A percentile compares a stretch with the other conserved stretches of the same genome.
phyloP scores from a whole-genome alignment of 2,888 invertebrate species.

The Parthenolecanium corni region DNA sequence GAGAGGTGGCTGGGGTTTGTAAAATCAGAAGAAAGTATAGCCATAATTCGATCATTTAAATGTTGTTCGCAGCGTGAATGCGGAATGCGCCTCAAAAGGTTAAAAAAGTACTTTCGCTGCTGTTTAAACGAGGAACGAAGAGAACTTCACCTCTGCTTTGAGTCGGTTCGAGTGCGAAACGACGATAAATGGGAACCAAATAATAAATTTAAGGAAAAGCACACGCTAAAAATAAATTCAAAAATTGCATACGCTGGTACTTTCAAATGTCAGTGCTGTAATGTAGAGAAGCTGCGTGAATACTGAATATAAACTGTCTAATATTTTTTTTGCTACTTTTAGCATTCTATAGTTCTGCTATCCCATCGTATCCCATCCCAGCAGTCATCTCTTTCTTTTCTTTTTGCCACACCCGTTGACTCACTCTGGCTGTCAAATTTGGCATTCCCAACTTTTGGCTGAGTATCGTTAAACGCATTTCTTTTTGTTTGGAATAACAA shows the following conservation, averaged over 20 bases:
- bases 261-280: neutral
- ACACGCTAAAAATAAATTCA: neutral
- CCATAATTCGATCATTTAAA: neutral
- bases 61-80: neutral
- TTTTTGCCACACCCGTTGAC: too few relatives aligned
- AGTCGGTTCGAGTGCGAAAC: too few relatives aligned
- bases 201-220: too few relatives aligned
- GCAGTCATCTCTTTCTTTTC: too few relatives aligned
- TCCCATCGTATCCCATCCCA: too few relatives aligned
- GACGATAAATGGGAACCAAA: too few relatives aligned
- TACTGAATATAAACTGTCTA: neutral
- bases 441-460: neutral
- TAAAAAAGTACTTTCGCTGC: too few relatives aligned
- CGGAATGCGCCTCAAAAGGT: neutral
- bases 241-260: neutral
- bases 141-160: too few relatives aligned
- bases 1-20: too few relatives aligned
- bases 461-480: conserved; percentile 21
- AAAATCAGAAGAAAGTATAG: neutral
- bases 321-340: neutral
- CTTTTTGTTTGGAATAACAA: neutral
- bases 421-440: neutral
- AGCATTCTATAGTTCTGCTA: too few relatives aligned
- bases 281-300: neutral
- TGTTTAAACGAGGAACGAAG: too few relatives aligned